These are phyloP conservation scores for Macheiramphus alcinus DNA, from an alignment of 2,113 vertebrate genomes.

Conservation along the genomic window DNA sequence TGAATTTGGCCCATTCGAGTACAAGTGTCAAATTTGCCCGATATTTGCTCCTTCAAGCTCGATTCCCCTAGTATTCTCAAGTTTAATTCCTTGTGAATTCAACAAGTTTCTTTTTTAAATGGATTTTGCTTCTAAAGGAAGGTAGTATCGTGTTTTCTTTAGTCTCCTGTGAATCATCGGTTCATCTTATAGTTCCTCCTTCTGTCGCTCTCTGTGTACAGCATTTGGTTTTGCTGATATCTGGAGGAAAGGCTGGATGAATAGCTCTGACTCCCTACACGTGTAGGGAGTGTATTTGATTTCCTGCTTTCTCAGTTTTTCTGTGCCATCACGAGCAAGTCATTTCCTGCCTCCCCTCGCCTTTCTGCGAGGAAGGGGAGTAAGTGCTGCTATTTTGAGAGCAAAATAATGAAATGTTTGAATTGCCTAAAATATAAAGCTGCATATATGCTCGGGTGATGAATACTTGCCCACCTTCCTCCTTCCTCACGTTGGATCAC, in stretches of 20 bases:
- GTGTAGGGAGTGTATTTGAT: neutral
- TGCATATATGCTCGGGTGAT: neutral
- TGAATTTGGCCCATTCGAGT: rapidly evolving
- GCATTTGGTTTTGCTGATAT: neutral
- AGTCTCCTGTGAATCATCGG: neutral
- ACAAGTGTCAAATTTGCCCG: neutral
- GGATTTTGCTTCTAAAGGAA: neutral
- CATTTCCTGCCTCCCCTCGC: conserved; percentile 23
- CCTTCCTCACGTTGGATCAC: rapidly evolving
- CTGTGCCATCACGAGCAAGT: neutral
- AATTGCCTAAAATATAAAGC: neutral
- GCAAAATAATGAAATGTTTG: neutral
- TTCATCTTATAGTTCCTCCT: neutral
- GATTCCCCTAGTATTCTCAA: rapidly evolving
- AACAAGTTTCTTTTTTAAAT: neutral
- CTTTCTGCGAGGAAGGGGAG: neutral
- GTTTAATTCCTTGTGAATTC: neutral
- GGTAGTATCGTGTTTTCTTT: neutral
- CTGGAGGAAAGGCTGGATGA: neutral
- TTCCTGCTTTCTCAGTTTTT: neutral
- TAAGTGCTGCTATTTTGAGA: neutral
- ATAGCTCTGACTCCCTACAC: neutral
- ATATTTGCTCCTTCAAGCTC: neutral
- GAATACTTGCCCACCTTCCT: neutral
- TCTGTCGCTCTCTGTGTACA: neutral